Conservation (phyloP, 2,797 vertebrate species). For the Clarias fuscus region DNA sequence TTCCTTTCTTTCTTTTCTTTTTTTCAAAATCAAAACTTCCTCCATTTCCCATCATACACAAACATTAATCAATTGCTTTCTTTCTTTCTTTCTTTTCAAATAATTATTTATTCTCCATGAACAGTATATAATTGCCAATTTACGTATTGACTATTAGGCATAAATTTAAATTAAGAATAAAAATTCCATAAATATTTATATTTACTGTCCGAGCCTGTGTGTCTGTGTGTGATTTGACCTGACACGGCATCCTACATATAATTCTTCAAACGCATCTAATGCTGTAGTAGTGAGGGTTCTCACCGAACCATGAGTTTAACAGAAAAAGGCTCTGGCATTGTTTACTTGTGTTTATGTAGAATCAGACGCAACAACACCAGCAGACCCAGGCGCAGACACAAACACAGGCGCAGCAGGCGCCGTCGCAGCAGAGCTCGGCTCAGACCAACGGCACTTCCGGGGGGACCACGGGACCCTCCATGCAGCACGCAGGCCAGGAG, state of each 20-base stretch:
- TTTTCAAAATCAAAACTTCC: too few relatives aligned
- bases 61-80: too few relatives aligned
- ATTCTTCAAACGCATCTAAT: not conserved
- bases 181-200: not conserved
- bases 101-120: not conserved
- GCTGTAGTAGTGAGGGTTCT: not conserved
- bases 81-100: too few relatives aligned
- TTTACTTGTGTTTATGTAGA: conserved; percentile 56
- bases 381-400: conserved; percentile 75
- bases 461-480: conserved; percentile 66
- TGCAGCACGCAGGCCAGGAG: conserved; percentile 85
- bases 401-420: conserved; percentile 75
- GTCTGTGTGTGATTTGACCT: not conserved
- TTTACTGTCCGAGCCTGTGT: not conserved
- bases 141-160: not conserved
- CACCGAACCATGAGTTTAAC: not conserved
- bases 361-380: conserved; percentile 82
- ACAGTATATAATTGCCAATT: not conserved
- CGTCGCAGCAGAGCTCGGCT: conserved; percentile 83
- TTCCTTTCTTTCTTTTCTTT: too few relatives aligned
- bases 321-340: not conserved
- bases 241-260: not conserved
- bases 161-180: not conserved
- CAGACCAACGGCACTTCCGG: conserved; percentile 90
- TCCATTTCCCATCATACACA: too few relatives aligned